Evolutionary conservation across 1,140 invertebrate species (phyloP), one percentile per base, ranked within the genome.

Genomic region (Drosophila kikkawai): DNA sequence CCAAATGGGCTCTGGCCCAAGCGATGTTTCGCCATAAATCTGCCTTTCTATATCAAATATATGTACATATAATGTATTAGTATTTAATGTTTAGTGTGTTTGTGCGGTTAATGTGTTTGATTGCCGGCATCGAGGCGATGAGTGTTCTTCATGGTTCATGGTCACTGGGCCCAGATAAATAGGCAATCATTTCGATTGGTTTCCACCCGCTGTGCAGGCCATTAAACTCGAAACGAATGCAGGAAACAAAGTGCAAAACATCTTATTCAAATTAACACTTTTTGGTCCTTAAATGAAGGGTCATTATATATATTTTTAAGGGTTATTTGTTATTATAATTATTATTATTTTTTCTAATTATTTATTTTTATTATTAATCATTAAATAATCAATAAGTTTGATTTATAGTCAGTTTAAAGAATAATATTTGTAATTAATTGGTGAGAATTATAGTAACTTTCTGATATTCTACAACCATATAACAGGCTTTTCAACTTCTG

Each of bases 121-220:
- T 73, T 39, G 66, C 56, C 55, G 67, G 29, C 39, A 22, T 59
- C 29, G 36, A 45, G 67, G 51, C 65, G 67, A 59, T 59, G 69
- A 73, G 67, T 58, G 69, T 29, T 42, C 13, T 32, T 17, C 50
- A 50, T 58, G 67, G 69, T 32, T 73, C 67, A 73, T 26, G 66
- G 51, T 41, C 67, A 59, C 22, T 51, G 9, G 29, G 53, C 53
- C 67, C 69, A n/a, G 53, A 73, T 73, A 73, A 60, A 71, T 73
- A 73, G 69, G 67, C 67, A 73, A 73, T 73, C 67, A 73, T 60
- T 73, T 60, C 45, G 68, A 73, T 73, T 60, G 69, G 17, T 60
- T 59, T 42, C 17, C 44, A 73, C 69, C 69, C 60, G 36, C 37
- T 29, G 67, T 8, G 19, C 32, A 34, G 69, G 36, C 53, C 29